Evolutionary conservation across 2,797 vertebrate genomes (phyloP), one percentile per base, ranked within the genome.

Genomic region (Meda fulgida): DNA sequence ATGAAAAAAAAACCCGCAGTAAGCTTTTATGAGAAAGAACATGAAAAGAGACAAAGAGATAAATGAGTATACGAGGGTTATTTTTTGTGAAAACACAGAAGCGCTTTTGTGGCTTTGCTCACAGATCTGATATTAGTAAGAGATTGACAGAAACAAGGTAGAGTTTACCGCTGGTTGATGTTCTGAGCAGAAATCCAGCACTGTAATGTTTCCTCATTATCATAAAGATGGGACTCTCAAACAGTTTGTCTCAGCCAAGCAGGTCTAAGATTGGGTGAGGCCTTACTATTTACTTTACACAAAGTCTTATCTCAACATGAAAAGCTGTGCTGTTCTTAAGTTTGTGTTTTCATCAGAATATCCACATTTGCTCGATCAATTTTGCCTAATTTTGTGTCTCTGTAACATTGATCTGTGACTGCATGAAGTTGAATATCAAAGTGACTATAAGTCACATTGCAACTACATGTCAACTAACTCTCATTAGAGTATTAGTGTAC

Each of bases 1-100:
- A 92, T 87, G 90, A 91, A 2, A 34, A 90, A 86, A 63, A 75
- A 83, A 1, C n/a, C 85, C 8, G 26, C 21, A 55, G 38, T 7
- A 21, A 18, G 26, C 40, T 48, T 79, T 46, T 29, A 65, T 46
- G 60, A 66, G 26, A 36, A 78, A 78, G 53, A 60, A 79, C 10
- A 55, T 66, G 40, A 36, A 67, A 80, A 51, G 18, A 80, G 36
- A 55, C 40, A 51, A 34, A 80, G 63, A 23, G 78, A 40, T 63
- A 63, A 78, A 78, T 43, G 36, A 29, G 13, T 63, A 63, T 40
- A 63, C 0, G 1, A 78, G 55, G 76, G 34, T 26, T 40, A 7
- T 60, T 60, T 78, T 16, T 60, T 23, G 21, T 58, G 53, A 60
- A 77, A 5, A 51, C 46, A 23, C 48, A 78, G 14, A 78, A 13